These are phyloP conservation scores for Otolemur garnettii DNA, from an alignment of 2,113 vertebrate species.

Conservation along the genomic window DNA sequence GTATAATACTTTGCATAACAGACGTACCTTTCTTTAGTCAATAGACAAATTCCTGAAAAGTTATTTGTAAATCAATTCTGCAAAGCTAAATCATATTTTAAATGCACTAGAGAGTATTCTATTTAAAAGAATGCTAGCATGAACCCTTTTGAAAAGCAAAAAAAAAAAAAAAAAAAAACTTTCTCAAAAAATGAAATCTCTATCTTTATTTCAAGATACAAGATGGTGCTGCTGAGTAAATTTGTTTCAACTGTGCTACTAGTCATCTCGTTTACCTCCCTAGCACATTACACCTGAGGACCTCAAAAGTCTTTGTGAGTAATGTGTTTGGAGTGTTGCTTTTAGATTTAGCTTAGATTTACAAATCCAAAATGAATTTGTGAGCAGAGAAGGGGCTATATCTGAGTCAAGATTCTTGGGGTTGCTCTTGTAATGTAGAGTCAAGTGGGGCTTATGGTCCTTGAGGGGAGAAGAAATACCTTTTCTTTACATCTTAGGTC, in stretches of 20 bases:
- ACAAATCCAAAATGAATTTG: constrained; percentile 16
- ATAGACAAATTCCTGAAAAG: constrained; percentile 71
- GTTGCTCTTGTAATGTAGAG: not conserved
- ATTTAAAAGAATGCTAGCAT: constrained; percentile 62
- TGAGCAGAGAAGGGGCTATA: not conserved
- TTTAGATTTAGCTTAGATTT: constrained; percentile 33
- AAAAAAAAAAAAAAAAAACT: not conserved
- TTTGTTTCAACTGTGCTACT: not conserved
- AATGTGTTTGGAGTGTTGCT: not conserved
- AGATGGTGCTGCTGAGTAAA: not conserved
- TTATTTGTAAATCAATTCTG: constrained; percentile 76
- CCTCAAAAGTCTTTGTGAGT: not conserved
- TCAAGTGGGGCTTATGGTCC: not conserved
- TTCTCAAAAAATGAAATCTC: not conserved
- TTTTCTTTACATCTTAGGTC: not conserved
- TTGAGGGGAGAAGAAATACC: not conserved
- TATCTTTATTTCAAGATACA: not conserved
- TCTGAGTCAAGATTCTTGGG: not conserved
- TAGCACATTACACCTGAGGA: not conserved
- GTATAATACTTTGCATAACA: constrained; percentile 67
- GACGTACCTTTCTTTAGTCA: constrained; percentile 48
- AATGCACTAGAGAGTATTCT: constrained; percentile 70
- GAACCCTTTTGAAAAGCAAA: constrained; percentile 68
- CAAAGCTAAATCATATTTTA: constrained; percentile 76
- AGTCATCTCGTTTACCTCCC: not conserved